Base-by-base conservation (phyloP, 2,113 vertebrate species). In the Pionites leucogaster region DNA sequence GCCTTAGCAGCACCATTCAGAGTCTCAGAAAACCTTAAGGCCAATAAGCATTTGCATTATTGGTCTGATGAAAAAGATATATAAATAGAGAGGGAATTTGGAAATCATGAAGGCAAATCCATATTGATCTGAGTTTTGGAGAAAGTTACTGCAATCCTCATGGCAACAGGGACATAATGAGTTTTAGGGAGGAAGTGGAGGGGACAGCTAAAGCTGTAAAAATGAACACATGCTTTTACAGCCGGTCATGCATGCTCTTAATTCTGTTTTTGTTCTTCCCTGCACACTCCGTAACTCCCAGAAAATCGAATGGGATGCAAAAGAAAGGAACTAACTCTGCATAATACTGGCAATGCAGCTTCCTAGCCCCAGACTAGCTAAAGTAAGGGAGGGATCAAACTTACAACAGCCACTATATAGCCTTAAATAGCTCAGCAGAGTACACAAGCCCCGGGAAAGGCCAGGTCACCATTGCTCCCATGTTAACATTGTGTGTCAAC, bases 121-220 rank as follows among this genome's bases (percentile, higher is more conserved):
- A 86, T 60, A 82, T 15, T 74, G 53, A 82, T 88, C 53, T 84
- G n/a, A 82, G 19, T 82, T 31, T 70, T 90, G 86, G 39, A 33
- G 19, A 77, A 91, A 78, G 59, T 78, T 88, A 77, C 68, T 77
- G 20, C 90, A 92, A 92, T 85, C 65, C 42, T 93, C 35, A 67
- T 16, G 41, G 53, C 53, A 80, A 81, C 33, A 60, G 76, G 44
- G 44, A 79, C 28, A 74, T 71, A 79, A 88, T 69, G 64, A 94
- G 52, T 78, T 88, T 80, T 87, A 82, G 53, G 63, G 49, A 88
- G 8, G 18, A 75, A 65, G 23, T 39, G 60, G 53, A 83, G 31
- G 37, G 74, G 18, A 93, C 11, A 84, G 50, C 35, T 96, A 95
- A 93, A 93, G 69, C 67, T 89, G 62, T 57, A 89, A 92, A 90